A percentile compares a stretch with the other conserved stretches of the same genome.
Evolutionary conservation across 53 echinoderm and acorn worm species (phyloP).

Genomic region (Apostichopus leukothele): DNA sequence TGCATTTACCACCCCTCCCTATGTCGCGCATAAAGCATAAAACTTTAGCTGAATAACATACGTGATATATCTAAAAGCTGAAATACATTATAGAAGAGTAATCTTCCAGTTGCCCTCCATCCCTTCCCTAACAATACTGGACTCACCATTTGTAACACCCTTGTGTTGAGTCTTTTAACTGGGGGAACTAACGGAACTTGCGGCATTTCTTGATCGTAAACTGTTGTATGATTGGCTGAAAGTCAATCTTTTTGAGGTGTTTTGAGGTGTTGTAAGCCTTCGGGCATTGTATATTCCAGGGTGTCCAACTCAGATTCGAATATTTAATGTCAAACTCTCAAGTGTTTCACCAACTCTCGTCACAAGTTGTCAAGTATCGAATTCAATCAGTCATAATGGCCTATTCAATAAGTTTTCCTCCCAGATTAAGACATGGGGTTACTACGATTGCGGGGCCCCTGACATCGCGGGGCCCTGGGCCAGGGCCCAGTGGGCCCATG

Average conservation of each 20-base stretch:
- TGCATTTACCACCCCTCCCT: slow-evolving; percentile 25
- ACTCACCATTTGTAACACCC: neutral
- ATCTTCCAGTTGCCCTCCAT: slow-evolving; percentile 21
- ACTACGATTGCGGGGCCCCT: too few species aligned
- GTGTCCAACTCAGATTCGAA: too few species aligned
- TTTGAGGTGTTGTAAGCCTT: too few species aligned
- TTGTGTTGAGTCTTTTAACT: slow-evolving; percentile 3
- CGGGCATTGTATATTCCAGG: too few species aligned
- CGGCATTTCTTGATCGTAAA: slow-evolving; percentile 20
- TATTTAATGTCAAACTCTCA: too few species aligned
- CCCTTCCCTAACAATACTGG: slow-evolving; percentile 3
- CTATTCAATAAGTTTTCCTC: too few species aligned
- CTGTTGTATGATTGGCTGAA: slow-evolving; percentile 34
- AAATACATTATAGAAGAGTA: slow-evolving; percentile 2
- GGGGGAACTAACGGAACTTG: slow-evolving; percentile 4
- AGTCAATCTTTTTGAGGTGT: slow-evolving; percentile 6
- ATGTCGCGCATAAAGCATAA: slow-evolving; percentile 12
- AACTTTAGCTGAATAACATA: slow-evolving; percentile 11
- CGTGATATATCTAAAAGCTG: neutral
- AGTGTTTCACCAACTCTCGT: too few species aligned
- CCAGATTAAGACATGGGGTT: too few species aligned
- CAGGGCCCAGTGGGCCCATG: too few species aligned
- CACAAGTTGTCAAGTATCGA: too few species aligned
- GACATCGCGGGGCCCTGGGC: too few species aligned
- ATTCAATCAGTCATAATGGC: too few species aligned